These are phyloP conservation scores for Mustelus asterias DNA, from an alignment of 2,113 vertebrate species.

Conservation along the genomic window DNA sequence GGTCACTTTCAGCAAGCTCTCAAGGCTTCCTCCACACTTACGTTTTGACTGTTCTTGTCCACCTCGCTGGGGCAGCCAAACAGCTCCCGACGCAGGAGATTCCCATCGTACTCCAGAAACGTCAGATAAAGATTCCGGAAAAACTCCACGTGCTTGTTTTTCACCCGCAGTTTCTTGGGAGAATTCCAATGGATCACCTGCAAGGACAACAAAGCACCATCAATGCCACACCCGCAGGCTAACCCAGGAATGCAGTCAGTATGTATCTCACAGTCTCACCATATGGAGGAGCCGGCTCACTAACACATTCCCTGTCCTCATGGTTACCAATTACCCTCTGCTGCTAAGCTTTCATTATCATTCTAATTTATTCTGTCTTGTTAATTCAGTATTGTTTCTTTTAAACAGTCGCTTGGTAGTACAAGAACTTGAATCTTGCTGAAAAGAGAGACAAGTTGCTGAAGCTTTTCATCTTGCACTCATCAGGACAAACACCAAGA, in stretches of 20 bases:
- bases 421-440: background rate
- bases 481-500: background rate
- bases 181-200: conserved; percentile 99
- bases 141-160: conserved; percentile 98
- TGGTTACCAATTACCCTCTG: background rate
- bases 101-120: conserved; percentile 94
- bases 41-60: conserved; percentile 89
- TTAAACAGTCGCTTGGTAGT: background rate
- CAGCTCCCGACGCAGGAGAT: conserved; percentile 83
- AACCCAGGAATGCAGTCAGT: background rate
- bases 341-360: background rate
- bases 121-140: conserved; percentile 97
- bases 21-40: conserved; percentile 54
- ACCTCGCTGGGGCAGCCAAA: conserved; percentile 92
- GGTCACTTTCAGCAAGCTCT: background rate
- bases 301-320: no score
- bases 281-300: background rate
- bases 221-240: background rate
- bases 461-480: background rate
- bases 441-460: background rate
- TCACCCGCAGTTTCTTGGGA: conserved; percentile 92
- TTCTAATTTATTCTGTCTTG: background rate
- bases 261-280: background rate
- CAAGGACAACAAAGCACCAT: background rate
- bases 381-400: background rate